phyloP scores from a whole-genome alignment of 1,140 invertebrate genomes.

The Tetramorium parvispinum region DNA sequence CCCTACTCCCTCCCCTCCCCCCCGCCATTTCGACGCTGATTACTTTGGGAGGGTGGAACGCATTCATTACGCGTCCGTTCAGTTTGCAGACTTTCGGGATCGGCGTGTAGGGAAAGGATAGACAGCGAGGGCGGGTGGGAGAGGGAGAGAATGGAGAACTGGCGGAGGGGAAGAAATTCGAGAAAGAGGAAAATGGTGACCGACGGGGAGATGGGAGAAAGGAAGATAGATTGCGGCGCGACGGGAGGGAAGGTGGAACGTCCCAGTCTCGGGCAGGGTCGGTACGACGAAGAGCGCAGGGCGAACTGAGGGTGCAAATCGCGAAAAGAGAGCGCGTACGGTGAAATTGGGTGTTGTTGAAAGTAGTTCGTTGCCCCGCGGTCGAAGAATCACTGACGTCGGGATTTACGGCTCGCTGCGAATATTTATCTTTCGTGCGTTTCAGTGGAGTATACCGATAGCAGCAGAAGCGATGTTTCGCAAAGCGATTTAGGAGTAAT shows the following conservation, averaged over 20 bases:
- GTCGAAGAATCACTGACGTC: constrained; percentile 24
- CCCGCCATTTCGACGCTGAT: constrained; percentile 49
- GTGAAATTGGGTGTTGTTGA: constrained; percentile 26
- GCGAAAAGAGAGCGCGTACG: constrained; percentile 10
- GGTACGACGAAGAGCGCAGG: constrained; percentile 77
- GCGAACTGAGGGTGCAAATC: constrained; percentile 50
- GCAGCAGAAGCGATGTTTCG: background rate
- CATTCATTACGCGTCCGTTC: constrained; percentile 79
- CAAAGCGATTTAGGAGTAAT: background rate
- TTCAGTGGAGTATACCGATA: background rate
- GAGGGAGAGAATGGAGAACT: constrained; percentile 33
- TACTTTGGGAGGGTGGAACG: constrained; percentile 71
- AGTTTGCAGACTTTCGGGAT: constrained; percentile 75
- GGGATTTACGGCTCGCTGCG: constrained; percentile 32
- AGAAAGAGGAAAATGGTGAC: constrained; percentile 64
- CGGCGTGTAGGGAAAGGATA: constrained; percentile 19
- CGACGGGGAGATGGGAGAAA: constrained; percentile 22
- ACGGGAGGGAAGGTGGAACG: constrained; percentile 57
- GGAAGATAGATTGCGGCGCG: constrained; percentile 81
- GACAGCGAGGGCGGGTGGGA: background rate
- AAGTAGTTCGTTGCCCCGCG: constrained; percentile 13
- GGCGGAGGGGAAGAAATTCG: constrained; percentile 55
- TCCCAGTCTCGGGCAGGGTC: constrained; percentile 45
- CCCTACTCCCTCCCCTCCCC: background rate
- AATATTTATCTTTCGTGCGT: constrained; percentile 15